Percentiles rank a stretch among this genome's conserved stretches.
Evolutionary conservation across 1,140 invertebrate genomes (phyloP).

Genomic region (Himalopsyche phryganea): DNA sequence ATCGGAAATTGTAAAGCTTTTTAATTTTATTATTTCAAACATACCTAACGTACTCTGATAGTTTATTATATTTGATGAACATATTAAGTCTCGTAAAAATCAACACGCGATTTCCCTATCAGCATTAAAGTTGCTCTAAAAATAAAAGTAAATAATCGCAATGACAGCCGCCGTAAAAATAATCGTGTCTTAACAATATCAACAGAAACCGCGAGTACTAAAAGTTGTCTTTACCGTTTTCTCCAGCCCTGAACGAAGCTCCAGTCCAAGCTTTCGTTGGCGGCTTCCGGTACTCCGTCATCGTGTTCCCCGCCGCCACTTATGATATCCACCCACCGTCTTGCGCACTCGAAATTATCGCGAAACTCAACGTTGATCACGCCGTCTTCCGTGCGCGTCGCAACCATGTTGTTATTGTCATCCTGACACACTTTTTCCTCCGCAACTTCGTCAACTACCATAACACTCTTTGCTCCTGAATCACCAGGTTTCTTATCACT

Average conservation of each 20-base stretch:
- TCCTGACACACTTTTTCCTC: slow-evolving; percentile 35
- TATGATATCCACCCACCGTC: slow-evolving; percentile 55
- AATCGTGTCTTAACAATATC: too few species aligned
- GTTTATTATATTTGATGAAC: too few species aligned
- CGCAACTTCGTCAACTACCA: slow-evolving; percentile 37
- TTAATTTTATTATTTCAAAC: too few species aligned
- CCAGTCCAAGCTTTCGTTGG: slow-evolving; percentile 60
- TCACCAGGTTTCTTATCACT: slow-evolving; percentile 40
- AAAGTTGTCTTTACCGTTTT: slow-evolving; percentile 48
- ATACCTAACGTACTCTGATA: too few species aligned
- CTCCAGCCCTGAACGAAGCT: slow-evolving; percentile 72
- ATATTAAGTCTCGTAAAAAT: too few species aligned
- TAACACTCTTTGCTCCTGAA: slow-evolving; percentile 43
- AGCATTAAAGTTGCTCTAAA: too few species aligned
- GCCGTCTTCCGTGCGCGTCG: slow-evolving; percentile 49
- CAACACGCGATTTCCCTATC: too few species aligned
- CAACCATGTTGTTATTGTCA: slow-evolving; percentile 37
- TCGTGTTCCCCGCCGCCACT: slow-evolving; percentile 48
- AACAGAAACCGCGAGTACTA: too few species aligned
- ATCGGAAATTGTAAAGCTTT: too few species aligned
- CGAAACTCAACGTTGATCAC: slow-evolving; percentile 63
- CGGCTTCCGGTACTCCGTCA: slow-evolving; percentile 47
- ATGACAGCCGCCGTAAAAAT: too few species aligned
- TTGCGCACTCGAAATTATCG: slow-evolving; percentile 60
- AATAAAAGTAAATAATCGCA: too few species aligned